A percentile compares a stretch with the other conserved stretches of the same genome.
Conservation (phyloP, 1,140 invertebrate species). For the Melipona quadrifasciata region DNA sequence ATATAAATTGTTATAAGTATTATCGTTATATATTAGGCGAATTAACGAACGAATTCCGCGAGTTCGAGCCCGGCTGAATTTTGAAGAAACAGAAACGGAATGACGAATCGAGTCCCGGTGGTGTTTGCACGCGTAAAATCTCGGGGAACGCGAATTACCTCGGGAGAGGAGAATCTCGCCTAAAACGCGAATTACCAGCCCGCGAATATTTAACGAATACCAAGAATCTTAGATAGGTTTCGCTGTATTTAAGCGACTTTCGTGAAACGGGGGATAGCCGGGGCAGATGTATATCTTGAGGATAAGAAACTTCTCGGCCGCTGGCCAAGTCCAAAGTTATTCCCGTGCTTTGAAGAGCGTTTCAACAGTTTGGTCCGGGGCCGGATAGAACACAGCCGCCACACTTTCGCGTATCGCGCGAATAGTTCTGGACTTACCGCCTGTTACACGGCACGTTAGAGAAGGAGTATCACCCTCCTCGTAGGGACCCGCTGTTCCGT, state of each 20-base stretch:
- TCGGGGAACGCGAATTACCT: neutral
- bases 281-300: neutral
- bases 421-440: constrained; percentile 81
- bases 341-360: neutral
- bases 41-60: too few species aligned
- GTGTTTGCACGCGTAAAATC: neutral
- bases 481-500: constrained; percentile 88
- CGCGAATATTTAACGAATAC: neutral
- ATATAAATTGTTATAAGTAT: too few species aligned
- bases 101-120: too few species aligned
- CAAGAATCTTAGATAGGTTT: neutral
- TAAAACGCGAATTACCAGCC: neutral
- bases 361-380: neutral
- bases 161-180: neutral
- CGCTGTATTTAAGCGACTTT: neutral
- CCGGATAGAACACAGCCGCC: neutral
- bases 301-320: neutral
- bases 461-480: constrained; percentile 84
- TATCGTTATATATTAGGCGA: too few species aligned
- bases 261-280: neutral
- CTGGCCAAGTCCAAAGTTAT: neutral
- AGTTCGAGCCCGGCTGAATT: too few species aligned
- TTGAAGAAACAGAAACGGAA: too few species aligned
- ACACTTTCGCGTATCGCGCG: neutral
- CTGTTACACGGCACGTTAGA: constrained; percentile 84